A percentile compares a stretch with the other conserved stretches of the same genome.
phyloP scores from a whole-genome alignment of 1,140 invertebrate species.

The Drosophila sturtevanti region DNA sequence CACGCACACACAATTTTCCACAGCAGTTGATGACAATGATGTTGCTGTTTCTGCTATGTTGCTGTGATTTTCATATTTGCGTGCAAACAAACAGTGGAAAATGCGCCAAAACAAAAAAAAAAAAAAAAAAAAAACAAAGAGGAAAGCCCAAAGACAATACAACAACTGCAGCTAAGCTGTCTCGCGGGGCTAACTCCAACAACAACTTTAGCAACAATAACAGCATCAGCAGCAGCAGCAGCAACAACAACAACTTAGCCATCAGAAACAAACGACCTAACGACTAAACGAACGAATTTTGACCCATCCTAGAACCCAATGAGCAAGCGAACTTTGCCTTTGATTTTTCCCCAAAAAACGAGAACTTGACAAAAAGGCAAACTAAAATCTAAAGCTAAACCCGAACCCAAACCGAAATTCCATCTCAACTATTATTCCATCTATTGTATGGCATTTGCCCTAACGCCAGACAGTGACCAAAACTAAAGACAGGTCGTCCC shows the following conservation, averaged over 20 bases:
- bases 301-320: slow-evolving; percentile 32
- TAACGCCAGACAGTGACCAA: slow-evolving; percentile 48
- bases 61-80: slow-evolving; percentile 75
- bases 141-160: slow-evolving; percentile 44
- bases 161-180: slow-evolving; percentile 60
- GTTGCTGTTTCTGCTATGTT: slow-evolving; percentile 25
- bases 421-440: slow-evolving; percentile 29
- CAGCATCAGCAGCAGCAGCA: slow-evolving; percentile 45
- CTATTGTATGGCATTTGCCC: slow-evolving; percentile 12
- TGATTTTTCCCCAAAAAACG: slow-evolving; percentile 52
- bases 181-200: slow-evolving; percentile 58
- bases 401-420: slow-evolving; percentile 22
- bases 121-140: no score
- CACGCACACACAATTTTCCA: slow-evolving; percentile 33
- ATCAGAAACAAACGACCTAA: not conserved
- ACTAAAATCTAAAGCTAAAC: not conserved
- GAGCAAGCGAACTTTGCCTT: slow-evolving; percentile 75
- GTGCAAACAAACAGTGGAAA: slow-evolving; percentile 48
- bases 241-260: not conserved
- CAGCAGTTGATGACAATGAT: slow-evolving; percentile 51
- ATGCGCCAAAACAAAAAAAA: not conserved
- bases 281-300: not conserved
- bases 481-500: slow-evolving; percentile 73
- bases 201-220: slow-evolving; percentile 51
- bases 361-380: slow-evolving; percentile 55